These are phyloP conservation scores for Linyphia triangularis DNA, from an alignment of 2,888 invertebrate species.

Conservation along the genomic window DNA sequence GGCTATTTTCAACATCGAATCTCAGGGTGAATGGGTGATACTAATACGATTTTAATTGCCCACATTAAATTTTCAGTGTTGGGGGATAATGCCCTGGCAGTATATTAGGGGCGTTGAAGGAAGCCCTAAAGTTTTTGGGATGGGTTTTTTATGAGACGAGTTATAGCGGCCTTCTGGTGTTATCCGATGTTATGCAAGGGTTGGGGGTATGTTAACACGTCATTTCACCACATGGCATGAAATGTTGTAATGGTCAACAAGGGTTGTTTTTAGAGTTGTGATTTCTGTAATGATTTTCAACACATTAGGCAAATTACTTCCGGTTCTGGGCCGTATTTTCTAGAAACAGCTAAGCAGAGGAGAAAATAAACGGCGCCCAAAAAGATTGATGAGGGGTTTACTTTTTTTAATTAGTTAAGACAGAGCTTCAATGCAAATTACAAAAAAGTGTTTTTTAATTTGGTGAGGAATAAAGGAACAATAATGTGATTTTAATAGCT, in stretches of 20 bases:
- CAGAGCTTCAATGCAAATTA: no score
- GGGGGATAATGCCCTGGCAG: constrained; percentile 1
- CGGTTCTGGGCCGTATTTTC: no score
- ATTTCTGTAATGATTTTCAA: neutral
- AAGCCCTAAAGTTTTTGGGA: constrained; percentile 32
- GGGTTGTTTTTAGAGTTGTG: neutral
- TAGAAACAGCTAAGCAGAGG: no score
- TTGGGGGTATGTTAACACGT: constrained; percentile 21
- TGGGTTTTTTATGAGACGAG: constrained; percentile 37
- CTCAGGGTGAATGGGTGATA: neutral
- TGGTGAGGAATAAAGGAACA: no score
- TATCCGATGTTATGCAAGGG: neutral
- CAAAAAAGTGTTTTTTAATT: no score
- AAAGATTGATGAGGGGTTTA: no score
- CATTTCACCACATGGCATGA: neutral
- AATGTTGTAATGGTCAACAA: neutral
- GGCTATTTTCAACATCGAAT: constrained; percentile 23
- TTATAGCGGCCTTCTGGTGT: neutral
- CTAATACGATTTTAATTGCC: constrained; percentile 55
- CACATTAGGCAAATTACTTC: no score
- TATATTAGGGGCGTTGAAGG: constrained; percentile 12
- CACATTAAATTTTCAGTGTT: constrained; percentile 50
- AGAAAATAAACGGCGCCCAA: no score
- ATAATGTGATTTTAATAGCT: no score
- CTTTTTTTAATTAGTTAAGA: no score